Percentiles rank a stretch among this genome's conserved stretches.
phyloP scores from a whole-genome alignment of 2,113 vertebrate genomes.

The Oryctolagus cuniculus region DNA sequence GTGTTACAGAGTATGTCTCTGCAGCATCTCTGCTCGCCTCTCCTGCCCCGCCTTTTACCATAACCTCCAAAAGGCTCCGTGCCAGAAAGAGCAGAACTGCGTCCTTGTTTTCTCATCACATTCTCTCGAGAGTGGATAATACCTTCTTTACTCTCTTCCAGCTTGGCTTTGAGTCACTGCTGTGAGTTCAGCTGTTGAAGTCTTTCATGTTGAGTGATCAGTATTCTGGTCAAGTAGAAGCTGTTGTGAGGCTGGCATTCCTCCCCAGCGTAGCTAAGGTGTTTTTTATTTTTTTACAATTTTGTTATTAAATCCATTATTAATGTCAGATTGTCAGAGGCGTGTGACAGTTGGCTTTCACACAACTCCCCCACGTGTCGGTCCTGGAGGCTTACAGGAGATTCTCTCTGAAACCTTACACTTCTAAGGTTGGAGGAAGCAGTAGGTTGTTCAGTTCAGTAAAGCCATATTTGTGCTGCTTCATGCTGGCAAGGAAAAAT shows the following conservation, averaged over 20 bases:
- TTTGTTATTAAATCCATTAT: slow-evolving; percentile 12
- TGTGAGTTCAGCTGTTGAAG: slow-evolving; percentile 67
- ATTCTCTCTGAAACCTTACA: slow-evolving; percentile 35
- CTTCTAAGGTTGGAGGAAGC: slow-evolving; percentile 27
- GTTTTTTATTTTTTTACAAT: not conserved
- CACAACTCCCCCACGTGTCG: slow-evolving; percentile 42
- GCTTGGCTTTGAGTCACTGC: slow-evolving; percentile 68
- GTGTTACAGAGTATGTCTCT: not conserved
- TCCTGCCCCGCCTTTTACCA: not conserved
- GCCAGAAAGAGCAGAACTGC: slow-evolving; percentile 7
- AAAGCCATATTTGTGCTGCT: not conserved
- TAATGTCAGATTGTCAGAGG: slow-evolving; percentile 41
- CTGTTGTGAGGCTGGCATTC: slow-evolving; percentile 55
- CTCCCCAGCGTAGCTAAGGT: slow-evolving; percentile 31
- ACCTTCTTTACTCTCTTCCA: slow-evolving; percentile 67
- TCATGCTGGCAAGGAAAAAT: slow-evolving; percentile 42
- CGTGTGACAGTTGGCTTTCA: not conserved
- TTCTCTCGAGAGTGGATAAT: slow-evolving; percentile 55
- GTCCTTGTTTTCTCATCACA: slow-evolving; percentile 73
- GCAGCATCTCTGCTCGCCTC: not conserved
- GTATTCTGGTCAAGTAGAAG: slow-evolving; percentile 61
- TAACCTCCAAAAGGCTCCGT: slow-evolving; percentile 49
- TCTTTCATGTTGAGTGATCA: slow-evolving; percentile 73
- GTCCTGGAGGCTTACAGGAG: slow-evolving; percentile 35
- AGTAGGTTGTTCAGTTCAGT: not conserved